Evolutionary conservation across 2,113 vertebrate genomes (phyloP).

Genomic region (Microcebus tavaratra): DNA sequence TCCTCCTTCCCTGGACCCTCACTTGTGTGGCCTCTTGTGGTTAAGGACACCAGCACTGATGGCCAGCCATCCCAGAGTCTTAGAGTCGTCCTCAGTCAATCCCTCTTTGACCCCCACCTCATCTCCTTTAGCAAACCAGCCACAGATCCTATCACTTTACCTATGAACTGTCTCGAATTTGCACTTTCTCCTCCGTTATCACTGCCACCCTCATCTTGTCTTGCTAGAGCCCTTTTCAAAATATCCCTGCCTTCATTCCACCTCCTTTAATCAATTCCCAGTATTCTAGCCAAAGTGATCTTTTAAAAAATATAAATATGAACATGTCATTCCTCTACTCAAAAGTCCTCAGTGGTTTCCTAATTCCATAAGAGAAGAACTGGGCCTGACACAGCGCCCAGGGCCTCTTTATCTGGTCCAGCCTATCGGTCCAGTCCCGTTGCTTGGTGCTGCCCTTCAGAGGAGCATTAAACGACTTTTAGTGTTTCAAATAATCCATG

Average conservation of each 20-base stretch:
- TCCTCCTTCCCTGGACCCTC: neutral
- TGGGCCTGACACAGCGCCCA: neutral
- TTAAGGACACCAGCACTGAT: neutral
- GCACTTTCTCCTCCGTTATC: neutral
- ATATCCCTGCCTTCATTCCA: neutral
- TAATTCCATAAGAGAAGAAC: neutral
- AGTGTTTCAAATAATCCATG: neutral
- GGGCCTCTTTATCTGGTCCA: neutral
- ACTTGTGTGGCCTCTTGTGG: neutral
- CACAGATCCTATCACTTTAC: neutral
- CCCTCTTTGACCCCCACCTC: neutral
- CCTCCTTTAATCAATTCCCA: neutral
- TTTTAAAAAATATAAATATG: neutral
- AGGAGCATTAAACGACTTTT: neutral
- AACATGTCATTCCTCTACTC: neutral
- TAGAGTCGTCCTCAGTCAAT: fast-evolving
- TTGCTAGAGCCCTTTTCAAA: neutral
- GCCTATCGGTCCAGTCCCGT: neutral
- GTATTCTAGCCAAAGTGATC: neutral
- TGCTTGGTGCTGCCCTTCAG: neutral
- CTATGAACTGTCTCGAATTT: neutral
- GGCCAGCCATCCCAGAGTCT: neutral
- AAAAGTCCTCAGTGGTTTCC: neutral
- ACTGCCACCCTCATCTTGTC: neutral
- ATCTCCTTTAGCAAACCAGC: neutral